phyloP scores from a whole-genome alignment of 2,113 vertebrate genomes.

The Thamnophis sirtalis region DNA sequence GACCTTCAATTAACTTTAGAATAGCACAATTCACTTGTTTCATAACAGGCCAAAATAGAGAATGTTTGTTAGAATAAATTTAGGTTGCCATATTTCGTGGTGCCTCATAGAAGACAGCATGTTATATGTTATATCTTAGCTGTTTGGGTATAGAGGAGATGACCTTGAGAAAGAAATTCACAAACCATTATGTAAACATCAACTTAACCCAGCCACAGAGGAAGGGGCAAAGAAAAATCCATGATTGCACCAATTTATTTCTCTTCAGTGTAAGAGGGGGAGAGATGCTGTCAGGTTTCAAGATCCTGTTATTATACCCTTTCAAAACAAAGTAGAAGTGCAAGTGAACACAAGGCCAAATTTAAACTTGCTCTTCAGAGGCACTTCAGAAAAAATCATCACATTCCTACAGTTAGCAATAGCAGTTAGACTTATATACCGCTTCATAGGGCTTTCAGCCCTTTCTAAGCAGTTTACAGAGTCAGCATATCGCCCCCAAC shows the following conservation, averaged over 20 bases:
- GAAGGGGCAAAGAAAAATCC: neutral
- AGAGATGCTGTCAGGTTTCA: neutral
- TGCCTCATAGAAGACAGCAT: neutral
- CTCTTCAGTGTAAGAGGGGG: neutral
- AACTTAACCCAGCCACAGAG: neutral
- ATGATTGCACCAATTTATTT: neutral
- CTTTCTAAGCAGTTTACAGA: too few species aligned
- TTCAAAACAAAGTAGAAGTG: neutral
- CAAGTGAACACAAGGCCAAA: conserved; percentile 47
- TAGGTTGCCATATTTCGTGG: neutral
- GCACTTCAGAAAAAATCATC: conserved; percentile 49
- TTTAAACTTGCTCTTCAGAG: conserved; percentile 36
- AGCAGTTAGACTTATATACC: too few species aligned
- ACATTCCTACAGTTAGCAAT: conserved; percentile 41
- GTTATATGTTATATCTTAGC: neutral
- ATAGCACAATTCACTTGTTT: neutral
- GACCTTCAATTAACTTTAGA: neutral
- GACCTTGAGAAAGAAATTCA: too few species aligned
- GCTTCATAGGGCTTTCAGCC: too few species aligned
- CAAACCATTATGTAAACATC: too few species aligned
- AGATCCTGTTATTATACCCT: neutral
- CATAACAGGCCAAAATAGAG: too few species aligned
- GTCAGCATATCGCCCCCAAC: too few species aligned
- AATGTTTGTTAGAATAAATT: neutral
- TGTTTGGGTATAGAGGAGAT: too few species aligned